phyloP scores from a whole-genome alignment of 2,113 vertebrate species.

The Paracyprichromis sp. region DNA sequence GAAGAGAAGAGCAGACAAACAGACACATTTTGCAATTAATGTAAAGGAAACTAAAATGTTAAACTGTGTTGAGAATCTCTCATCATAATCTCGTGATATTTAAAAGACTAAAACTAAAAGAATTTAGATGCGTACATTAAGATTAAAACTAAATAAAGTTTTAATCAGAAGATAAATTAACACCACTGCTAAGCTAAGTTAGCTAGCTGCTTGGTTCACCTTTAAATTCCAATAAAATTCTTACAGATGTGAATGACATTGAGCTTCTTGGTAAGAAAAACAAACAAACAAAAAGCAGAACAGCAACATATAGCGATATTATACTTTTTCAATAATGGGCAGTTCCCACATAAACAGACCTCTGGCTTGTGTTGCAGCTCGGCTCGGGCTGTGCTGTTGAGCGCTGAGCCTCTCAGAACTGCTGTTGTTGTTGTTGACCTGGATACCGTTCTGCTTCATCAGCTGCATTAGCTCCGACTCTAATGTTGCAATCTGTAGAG shows the following conservation, averaged over 20 bases:
- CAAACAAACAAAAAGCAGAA: background rate
- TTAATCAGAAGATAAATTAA: background rate
- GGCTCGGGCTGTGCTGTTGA: slow-evolving; percentile 67
- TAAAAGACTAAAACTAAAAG: background rate
- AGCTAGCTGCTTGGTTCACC: background rate
- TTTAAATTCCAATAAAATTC: background rate
- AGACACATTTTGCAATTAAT: background rate
- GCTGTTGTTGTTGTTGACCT: slow-evolving; percentile 96
- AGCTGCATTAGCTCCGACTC: slow-evolving; percentile 90
- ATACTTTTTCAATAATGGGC: background rate
- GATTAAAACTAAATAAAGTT: background rate
- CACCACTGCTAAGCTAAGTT: background rate
- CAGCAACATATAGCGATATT: background rate
- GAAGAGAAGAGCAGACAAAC: background rate
- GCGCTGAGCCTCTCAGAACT: slow-evolving; percentile 74
- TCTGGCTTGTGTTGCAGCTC: slow-evolving; percentile 69
- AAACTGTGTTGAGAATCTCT: background rate
- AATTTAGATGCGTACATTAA: background rate
- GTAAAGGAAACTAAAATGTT: background rate
- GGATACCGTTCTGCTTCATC: slow-evolving; percentile 91
- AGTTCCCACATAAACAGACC: slow-evolving; percentile 56
- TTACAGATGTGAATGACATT: background rate
- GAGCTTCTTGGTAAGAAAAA: background rate
- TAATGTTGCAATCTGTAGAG: slow-evolving; percentile 81
- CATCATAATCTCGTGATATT: background rate